Evolutionary conservation across 2,797 vertebrate species (phyloP), one percentile per base, ranked within the genome.

Genomic region (Lophius americanus): DNA sequence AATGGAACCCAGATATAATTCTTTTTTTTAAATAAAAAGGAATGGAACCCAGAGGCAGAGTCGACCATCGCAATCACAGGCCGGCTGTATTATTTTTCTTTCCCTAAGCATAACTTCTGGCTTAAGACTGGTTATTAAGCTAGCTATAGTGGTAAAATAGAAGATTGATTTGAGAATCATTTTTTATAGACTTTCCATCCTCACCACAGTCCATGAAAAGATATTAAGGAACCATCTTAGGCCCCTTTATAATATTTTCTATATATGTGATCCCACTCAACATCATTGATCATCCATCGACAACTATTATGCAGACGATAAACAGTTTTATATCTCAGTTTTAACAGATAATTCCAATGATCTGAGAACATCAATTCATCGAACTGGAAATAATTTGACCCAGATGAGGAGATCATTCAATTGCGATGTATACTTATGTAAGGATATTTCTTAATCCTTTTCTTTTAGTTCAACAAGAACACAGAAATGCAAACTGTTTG

Each of bases 211-310:
- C 7, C 64, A 55, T 53, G 37, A 50, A 35, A 51, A 5, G 6
- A 5, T 54, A 12, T 49, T 60, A 71, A 35, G 67, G 64, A 60
- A 49, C 50, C 46, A 1, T 48, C 51, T 36, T 67, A 0, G 37
- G 47, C 36, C 58, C 66, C 12, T 33, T 53, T 55, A 23, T 23
- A 23, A 23, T 23, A 23, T 32, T 52, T 0, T 53, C 76, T 55
- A 37, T 23, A 14, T 10, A 36, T 9, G 23, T 33, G 13, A 35
- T 10, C n/a, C 3, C 8, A 33, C 23, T 13, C 14, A 3, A 33
- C 39, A 50, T 43, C 13, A 4, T 48, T 5, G 5, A 51, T 47
- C 6, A 39, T 1, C 23, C 3, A 1, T 59, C 41, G 7, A 44
- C 6, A 14, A 11, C 8, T 35, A 3, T 42, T 51, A 37, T 37